A percentile compares a stretch with the other conserved stretches of the same genome.
Conservation (phyloP, 2,797 vertebrate genomes). For the Meriones psammophilus region DNA sequence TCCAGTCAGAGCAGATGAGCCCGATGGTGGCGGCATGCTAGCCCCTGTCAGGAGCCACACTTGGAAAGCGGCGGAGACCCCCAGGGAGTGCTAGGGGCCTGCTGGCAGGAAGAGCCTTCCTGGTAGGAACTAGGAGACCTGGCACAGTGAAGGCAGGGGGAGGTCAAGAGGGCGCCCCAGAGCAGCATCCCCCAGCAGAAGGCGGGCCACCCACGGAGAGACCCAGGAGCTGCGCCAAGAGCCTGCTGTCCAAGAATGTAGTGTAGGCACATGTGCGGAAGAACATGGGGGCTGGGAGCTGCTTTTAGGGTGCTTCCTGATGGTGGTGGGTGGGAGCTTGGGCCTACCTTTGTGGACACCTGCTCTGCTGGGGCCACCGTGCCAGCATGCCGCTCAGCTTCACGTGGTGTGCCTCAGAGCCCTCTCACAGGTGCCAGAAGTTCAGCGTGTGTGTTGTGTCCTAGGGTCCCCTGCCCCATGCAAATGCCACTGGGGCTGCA, state of each 20-base stretch:
- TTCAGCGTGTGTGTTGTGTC: neutral
- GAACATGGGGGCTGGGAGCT: neutral
- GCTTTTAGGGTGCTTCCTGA: neutral
- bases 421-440: neutral
- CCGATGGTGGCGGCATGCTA: neutral
- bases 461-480: neutral
- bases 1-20: neutral
- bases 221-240: constrained; percentile 15
- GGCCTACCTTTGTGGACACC: neutral
- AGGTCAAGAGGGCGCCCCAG: neutral
- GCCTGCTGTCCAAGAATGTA: neutral
- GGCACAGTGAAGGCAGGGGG: neutral
- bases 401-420: neutral
- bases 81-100: neutral
- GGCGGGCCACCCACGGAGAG: constrained; percentile 33
- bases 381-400: neutral
- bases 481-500: neutral
- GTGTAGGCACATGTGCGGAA: neutral
- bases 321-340: neutral
- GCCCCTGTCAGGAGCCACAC: neutral
- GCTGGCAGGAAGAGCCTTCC: neutral
- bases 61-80: neutral
- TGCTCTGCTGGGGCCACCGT: neutral
- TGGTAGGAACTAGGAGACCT: neutral
- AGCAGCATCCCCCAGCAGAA: neutral